Evolutionary conservation across 2,888 invertebrate species (phyloP), one percentile per base, ranked within the genome.

Genomic region (Stenchaetothrips biformis): DNA sequence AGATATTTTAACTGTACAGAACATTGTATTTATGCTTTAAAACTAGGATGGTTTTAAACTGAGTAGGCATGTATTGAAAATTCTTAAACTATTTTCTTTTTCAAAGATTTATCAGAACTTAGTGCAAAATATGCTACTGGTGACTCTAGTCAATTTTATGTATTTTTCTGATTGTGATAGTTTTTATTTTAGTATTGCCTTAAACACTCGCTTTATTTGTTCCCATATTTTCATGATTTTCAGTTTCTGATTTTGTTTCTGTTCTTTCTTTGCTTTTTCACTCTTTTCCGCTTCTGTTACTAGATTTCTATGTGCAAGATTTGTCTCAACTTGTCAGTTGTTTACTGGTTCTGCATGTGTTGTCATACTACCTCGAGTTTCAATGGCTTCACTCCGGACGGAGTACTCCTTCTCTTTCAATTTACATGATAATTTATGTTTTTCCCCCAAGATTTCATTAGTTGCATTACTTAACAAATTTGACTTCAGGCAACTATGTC

Each of bases 121-220:
- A 37, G 37, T 37, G 37, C 37, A 16, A 53, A 53, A 53, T 16
- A 74, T 74, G 67, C 67, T 74, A 25, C 37, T 37, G 37, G 25
- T 74, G 21, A 25, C 67, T 74, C 67, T 74, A 74, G 67, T 74
- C 67, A 74, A 74, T 74, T 74, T 74, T 74, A 74, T 21, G 67
- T 21, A 21, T 21, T 25, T 74, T 74, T 37, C 37, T 37, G 21
- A 74, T 25, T 74, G 67, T 74, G 67, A 74, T 74, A 74, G 67
- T 74, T 21, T 7, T 25, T 21, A 74, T 25, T 74, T 7, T 74
- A 74, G 67, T 74, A 25, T 7, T 25, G 11, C 21, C 11, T 74
- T 7, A 25, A 74, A 74, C 25, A 74, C 25, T 53, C 37, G 37
- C 37, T 37, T 37, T 37, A 37, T 37, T 53, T 18, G 53, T 53